Conservation (phyloP, 2,888 invertebrate genomes). For the Abrostola triplasia region DNA sequence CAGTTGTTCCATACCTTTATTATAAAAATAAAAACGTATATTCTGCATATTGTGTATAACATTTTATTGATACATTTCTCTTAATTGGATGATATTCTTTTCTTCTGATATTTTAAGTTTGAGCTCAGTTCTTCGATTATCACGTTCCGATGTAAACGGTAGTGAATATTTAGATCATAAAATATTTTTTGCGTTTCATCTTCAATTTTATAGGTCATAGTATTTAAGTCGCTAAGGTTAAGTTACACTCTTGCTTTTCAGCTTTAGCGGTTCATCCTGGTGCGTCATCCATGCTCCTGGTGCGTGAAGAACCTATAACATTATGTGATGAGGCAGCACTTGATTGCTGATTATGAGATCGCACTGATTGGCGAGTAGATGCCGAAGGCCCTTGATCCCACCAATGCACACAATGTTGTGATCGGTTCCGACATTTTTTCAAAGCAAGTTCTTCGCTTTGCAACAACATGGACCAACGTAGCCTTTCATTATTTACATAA, state of each 20-base stretch:
- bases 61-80: no score
- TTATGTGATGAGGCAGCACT: neutral
- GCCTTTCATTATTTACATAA: conserved; percentile 63
- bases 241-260: neutral
- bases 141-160: no score
- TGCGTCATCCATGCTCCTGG: conserved; percentile 10
- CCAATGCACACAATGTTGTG: conserved; percentile 26
- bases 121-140: no score
- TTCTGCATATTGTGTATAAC: no score
- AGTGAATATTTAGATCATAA: no score
- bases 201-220: neutral
- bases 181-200: neutral
- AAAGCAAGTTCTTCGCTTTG: conserved; percentile 60
- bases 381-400: conserved; percentile 2
- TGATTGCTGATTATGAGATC: neutral
- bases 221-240: neutral
- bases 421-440: conserved; percentile 6
- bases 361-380: neutral
- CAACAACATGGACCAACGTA: conserved; percentile 64
- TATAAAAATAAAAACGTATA: no score
- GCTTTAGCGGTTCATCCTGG: conserved; percentile 5
- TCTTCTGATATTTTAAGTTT: no score
- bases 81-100: no score
- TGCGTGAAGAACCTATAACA: neutral
- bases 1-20: no score